A percentile compares a stretch with the other conserved stretches of the same genome.
These are phyloP conservation scores for Ametastegia equiseti DNA, from an alignment of 2,888 invertebrate genomes.

Conservation along the genomic window DNA sequence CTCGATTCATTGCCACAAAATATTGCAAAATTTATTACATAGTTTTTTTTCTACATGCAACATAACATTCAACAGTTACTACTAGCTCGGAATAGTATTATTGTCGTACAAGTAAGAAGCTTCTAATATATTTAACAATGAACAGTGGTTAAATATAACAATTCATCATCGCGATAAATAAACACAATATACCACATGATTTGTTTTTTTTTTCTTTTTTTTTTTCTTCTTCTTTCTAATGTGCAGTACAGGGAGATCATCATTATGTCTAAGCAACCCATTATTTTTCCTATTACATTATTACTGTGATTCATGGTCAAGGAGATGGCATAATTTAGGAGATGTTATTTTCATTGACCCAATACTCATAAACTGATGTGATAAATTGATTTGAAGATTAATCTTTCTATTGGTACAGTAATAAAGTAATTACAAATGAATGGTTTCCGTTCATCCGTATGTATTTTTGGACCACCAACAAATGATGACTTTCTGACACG, in stretches of 20 bases:
- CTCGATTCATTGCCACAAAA: neutral
- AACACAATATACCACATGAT: conserved; percentile 25
- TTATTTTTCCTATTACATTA: conserved; percentile 1
- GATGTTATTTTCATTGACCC: neutral
- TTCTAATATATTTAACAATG: conserved; percentile 44
- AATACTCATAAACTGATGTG: neutral
- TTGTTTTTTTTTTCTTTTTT: too few species aligned
- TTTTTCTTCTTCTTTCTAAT: too few species aligned
- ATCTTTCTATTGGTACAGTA: neutral
- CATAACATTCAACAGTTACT: conserved; percentile 28
- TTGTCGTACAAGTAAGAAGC: conserved; percentile 48
- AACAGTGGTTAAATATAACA: conserved; percentile 36
- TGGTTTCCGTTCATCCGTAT: conserved; percentile 19
- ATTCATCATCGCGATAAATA: conserved; percentile 30
- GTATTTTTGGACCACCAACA: conserved; percentile 34
- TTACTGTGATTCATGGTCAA: neutral
- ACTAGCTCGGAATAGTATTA: conserved; percentile 28
- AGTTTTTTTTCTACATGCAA: conserved; percentile 20
- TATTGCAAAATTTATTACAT: neutral
- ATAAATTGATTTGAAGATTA: neutral
- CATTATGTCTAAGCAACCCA: conserved; percentile 22
- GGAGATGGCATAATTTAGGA: neutral
- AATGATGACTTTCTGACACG: neutral
- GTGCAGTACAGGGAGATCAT: conserved; percentile 29
- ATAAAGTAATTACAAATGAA: conserved; percentile 11